Evolutionary conservation across 1,140 invertebrate species (phyloP), one percentile per base, ranked within the genome.

Genomic region (Aleiodes sp.): DNA sequence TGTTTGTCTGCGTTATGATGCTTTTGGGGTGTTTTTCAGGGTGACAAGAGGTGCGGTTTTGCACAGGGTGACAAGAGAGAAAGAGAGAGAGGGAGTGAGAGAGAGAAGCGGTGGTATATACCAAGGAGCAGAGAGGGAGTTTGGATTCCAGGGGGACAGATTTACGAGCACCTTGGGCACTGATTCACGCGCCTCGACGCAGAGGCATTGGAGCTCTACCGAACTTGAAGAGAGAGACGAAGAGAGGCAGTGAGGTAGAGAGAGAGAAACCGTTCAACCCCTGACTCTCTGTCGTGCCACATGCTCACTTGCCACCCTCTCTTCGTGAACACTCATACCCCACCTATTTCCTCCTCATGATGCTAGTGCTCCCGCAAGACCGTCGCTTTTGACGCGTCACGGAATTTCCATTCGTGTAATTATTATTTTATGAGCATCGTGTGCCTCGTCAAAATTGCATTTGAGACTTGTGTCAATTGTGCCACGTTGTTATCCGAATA

Each of bases 121-220:
- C 16, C 29, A 14, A 28, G 9, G 7, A 10, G 24, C 2, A 16
- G 26, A 7, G 43, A 56, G 60, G 37, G 28, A 16, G 41, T 16
- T 35, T 69, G 68, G 66, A 68, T 72, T 79, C 79, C 76, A 71
- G 75, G 74, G 79, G 78, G 78, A 81, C 80, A 84, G 83, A 86
- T 86, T 86, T 86, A 86, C 80, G 81, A 80, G 74, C 84, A 83
- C 83, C 84, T 86, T 86, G 84, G 84, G 84, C 82, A 85, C 84
- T 84, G 84, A 86, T 86, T 86, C 84, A 84, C 69, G 79, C 56
- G 28, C 60, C 61, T 57, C 56, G 37, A 12, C 73, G 73, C 75
- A 43, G 14, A 41, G 16, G 14, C 41, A 41, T 21, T 65, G 35
- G 28, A 12, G 59, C 56, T 52, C 16, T 19, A 59, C 8, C 39